Evolutionary conservation across 1,140 invertebrate genomes (phyloP).

Genomic region (Cydia strobilella): DNA sequence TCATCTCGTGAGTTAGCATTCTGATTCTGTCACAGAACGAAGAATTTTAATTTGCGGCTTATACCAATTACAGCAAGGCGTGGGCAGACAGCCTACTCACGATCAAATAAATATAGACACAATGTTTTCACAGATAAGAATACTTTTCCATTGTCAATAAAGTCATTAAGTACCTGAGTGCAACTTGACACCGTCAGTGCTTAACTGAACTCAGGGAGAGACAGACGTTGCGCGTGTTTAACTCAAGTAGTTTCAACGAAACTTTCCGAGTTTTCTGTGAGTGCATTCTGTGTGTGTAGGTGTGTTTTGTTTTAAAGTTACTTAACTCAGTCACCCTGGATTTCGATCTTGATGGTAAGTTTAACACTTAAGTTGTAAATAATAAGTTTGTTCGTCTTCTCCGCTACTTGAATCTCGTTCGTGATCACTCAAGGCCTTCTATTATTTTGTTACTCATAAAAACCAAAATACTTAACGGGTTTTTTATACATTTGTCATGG

Average conservation of each 20-base stretch:
- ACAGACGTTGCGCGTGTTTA: not conserved
- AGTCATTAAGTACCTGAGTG: slow-evolving; percentile 16
- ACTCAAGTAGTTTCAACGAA: not conserved
- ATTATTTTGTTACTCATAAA: slow-evolving; percentile 19
- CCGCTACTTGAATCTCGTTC: slow-evolving; percentile 26
- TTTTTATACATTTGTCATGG: slow-evolving; percentile 10
- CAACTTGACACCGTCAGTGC: slow-evolving; percentile 3
- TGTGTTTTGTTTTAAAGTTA: not conserved
- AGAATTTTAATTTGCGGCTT: not conserved
- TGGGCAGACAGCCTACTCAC: not conserved
- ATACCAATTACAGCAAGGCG: not conserved
- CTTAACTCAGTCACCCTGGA: slow-evolving; percentile 21
- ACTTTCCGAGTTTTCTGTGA: not conserved
- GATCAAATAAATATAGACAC: not conserved
- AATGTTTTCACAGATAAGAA: slow-evolving; percentile 14
- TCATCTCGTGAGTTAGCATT: not conserved
- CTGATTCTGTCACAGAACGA: slow-evolving; percentile 7
- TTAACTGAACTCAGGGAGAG: not conserved
- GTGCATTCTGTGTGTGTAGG: not conserved
- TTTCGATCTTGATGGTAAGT: slow-evolving; percentile 27
- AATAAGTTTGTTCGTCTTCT: slow-evolving; percentile 14
- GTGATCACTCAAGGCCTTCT: slow-evolving; percentile 9
- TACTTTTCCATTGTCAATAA: not conserved
- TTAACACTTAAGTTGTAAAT: not conserved
- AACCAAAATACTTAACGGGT: slow-evolving; percentile 7